Evolutionary conservation across 2,888 invertebrate species (phyloP), one percentile per base, ranked within the genome.

Genomic region (Cheilosia vulpina): DNA sequence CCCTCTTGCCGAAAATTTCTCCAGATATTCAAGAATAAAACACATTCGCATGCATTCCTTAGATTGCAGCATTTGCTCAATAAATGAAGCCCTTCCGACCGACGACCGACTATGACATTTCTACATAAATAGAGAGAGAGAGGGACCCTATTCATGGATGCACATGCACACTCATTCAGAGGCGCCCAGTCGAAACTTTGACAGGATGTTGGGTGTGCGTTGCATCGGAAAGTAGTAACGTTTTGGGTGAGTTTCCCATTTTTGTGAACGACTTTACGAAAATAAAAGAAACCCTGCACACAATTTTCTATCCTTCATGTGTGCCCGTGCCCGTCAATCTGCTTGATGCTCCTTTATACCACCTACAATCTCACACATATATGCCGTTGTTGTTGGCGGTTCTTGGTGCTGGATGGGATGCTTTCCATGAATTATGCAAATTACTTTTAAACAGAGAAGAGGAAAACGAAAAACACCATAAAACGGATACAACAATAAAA

Each of bases 361-460:
- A 52, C 45, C 60, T 52, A 52, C 41, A 58, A 38, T 38, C 34
- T 0, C 34, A 55, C 34, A 55, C 68, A 62, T 47, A 73, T 52
- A 68, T 24, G 47, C 60, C 60, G 52, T n/a, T 13, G 41, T 17
- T 17, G 13, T 57, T 69, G 31, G 31, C 2, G 31, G 31, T 53
- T 19, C 27, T 47, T 57, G 68, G 41, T 68, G 62, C 45, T 73
- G 24, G 62, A 72, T 75, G 80, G 24, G 62, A 72, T 79, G 80
- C 75, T 80, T 80, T 60, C 41, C 72, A 80, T 84, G 84, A 76
- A 84, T 84, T 84, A 84, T 84, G 84, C 68, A 84, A 84, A 84
- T 84, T 80, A 76, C 80, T 80, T 80, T 84, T 75, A 71, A 71
- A 84, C 66, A 84, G 80, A 75, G 71, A 71, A 52, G 47, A 69